Base-by-base conservation (phyloP, 1,140 invertebrate species). In the Drosophila watanabei region DNA sequence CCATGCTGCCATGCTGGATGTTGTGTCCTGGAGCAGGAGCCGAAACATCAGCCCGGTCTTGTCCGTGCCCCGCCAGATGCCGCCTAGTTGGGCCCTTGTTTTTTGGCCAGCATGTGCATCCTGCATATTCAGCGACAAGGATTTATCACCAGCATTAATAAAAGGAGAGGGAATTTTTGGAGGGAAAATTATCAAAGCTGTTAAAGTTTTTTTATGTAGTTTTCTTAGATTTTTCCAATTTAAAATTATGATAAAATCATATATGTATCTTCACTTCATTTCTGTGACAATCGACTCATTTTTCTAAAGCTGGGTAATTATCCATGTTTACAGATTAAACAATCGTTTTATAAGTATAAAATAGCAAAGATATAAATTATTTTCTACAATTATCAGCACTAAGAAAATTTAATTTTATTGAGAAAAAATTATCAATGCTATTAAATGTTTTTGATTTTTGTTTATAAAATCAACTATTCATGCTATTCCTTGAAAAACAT, bases 71-170 rank as follows among this genome's bases (percentile, higher is more conserved):
- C 43, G 52, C 30, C 58, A 65, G 61, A 52, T 82, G 41, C 46
- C 39, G 33, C 32, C 28, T 43, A 13, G 49, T 20, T 49, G 43
- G 56, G 37, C 28, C 56, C 33, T 45, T 58, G 51, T 56, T 70
- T 52, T 61, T 56, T 61, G 64, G 57, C 46, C 66, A 33, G 46
- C 72, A 61, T 68, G 59, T 82, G 75, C 78, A 80, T 79, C 64
- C 63, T 72, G 64, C 80, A 82, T 81, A 77, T 84, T 81, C 65
- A 64, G 71, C 71, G 84, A 89, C 91, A 91, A 81, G 79, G 80
- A 91, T 84, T 86, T 89, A 92, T 92, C 91, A 92, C 80, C 59
- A 35, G 24, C 49, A 58, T 10, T 6, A 4, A 4, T 8, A 9
- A 2, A 24, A 18, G 33, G 37, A 16, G 5, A 6, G 5, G 33